Evolutionary conservation across 2,113 vertebrate genomes (phyloP).

Genomic region (Vidua chalybeata): DNA sequence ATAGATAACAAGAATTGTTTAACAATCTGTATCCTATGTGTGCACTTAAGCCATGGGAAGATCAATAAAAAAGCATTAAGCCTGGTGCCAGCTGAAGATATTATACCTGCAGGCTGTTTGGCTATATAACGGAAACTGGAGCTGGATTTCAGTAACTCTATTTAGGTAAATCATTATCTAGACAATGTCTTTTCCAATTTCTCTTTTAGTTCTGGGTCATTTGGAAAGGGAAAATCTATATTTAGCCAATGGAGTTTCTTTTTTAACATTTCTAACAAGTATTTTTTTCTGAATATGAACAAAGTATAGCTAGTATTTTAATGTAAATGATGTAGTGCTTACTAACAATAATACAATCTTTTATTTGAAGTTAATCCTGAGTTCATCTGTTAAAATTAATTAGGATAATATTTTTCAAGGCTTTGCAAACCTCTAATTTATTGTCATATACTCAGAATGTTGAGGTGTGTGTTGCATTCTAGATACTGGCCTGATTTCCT

Average conservation of each 20-base stretch:
- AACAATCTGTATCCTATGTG: background rate
- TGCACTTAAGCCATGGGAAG: constrained; percentile 7
- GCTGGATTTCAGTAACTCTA: constrained; percentile 25
- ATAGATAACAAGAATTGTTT: background rate
- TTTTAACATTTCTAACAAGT: background rate
- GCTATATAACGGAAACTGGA: background rate
- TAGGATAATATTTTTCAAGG: background rate
- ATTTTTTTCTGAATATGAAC: background rate
- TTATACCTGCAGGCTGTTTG: constrained; percentile 14
- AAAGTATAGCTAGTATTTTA: background rate
- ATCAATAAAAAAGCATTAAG: constrained; percentile 44
- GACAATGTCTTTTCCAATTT: background rate
- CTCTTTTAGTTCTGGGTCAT: background rate
- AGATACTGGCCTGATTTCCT: background rate
- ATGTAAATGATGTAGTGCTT: background rate
- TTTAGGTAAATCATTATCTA: constrained; percentile 30
- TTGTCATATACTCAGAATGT: background rate
- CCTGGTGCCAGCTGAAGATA: constrained; percentile 14
- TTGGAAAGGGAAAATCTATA: background rate
- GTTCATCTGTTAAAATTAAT: background rate
- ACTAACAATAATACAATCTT: background rate
- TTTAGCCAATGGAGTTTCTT: background rate
- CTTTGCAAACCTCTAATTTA: background rate
- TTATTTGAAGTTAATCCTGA: background rate
- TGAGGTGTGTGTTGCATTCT: background rate